Evolutionary conservation across 1,140 invertebrate genomes (phyloP), one percentile per base, ranked within the genome.

Genomic region (Drosophila nannoptera): DNA sequence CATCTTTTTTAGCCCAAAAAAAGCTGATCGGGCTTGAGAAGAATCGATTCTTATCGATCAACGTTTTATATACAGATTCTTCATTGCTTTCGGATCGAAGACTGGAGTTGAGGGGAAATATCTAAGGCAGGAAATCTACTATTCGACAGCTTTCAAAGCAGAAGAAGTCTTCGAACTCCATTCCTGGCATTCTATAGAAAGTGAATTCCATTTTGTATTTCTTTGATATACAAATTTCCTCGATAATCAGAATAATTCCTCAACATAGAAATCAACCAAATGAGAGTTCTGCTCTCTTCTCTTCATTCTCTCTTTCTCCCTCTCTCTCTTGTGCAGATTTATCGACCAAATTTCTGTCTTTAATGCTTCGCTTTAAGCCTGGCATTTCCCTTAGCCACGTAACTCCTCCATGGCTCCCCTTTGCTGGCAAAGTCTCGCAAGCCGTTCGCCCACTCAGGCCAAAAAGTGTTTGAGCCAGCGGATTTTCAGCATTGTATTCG

Each of bases 391-490:
- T 5, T 5, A 52, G 35, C 4, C 32, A 16, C 49, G 12, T 52
- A 22, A 3, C 31, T 14, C 12, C n/a, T n/a, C n/a, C n/a, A n/a
- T n/a, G n/a, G 31, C 2, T 4, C 6, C 9, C 7, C n/a, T 14
- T 14, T 33, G 12, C 1, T 58, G 67, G 16, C 61, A 64, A 45
- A 40, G 36, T 45, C 40, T 35, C 59, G 22, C 35, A 50, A 63
- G 43, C 54, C 36, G 40, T 54, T 60, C 42, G 12, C 31, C 7
- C 48, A 32, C 43, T 54, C 16, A 36, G 33, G 33, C 38, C 45
- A 46, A 22, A 61, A 60, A 61, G 48, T 42, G 43, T 53, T 62
- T 62, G 55, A 68, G 50, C 35, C 50, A 55, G 32, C 55, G 45
- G 42, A 68, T 72, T 32, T 60, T 53, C 53, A 50, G 14, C 31